Conservation (phyloP, 23 tunicate genomes). For the Diplosoma virens region DNA sequence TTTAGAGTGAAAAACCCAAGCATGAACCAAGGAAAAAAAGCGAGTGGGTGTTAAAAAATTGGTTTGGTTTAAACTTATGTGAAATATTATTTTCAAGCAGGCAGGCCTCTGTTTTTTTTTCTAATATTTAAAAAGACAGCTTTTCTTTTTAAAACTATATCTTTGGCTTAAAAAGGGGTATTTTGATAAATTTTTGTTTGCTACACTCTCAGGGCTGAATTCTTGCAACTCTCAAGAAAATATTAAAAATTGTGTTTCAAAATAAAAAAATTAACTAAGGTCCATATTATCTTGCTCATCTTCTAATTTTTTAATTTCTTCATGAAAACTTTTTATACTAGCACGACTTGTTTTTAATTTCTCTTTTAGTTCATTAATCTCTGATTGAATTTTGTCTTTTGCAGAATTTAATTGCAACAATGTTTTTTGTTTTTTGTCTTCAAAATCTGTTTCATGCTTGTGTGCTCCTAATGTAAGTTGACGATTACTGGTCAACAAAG, state of each 20-base stretch:
- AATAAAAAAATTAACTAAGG: not conserved
- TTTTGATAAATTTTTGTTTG: no score
- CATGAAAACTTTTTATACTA: constrained; percentile 72
- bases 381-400: constrained; percentile 52
- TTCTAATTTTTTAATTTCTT: constrained; percentile 73
- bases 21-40: no score
- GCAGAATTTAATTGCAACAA: constrained; percentile 46
- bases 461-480: constrained; percentile 77
- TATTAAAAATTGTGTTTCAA: not conserved
- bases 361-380: constrained; percentile 77
- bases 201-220: no score
- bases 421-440: constrained; percentile 55
- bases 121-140: no score
- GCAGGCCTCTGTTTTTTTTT: no score
- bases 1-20: no score
- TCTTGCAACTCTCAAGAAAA: no score
- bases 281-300: constrained; percentile 51
- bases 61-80: no score
- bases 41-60: no score
- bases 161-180: no score
- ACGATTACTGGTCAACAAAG: constrained; percentile 63
- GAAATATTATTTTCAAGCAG: no score
- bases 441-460: constrained; percentile 90
- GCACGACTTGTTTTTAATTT: constrained; percentile 58
- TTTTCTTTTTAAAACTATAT: no score